A percentile compares a stretch with the other conserved stretches of the same genome.
Conservation (phyloP, 2,888 invertebrate genomes). For the Drosophila ustulata region DNA sequence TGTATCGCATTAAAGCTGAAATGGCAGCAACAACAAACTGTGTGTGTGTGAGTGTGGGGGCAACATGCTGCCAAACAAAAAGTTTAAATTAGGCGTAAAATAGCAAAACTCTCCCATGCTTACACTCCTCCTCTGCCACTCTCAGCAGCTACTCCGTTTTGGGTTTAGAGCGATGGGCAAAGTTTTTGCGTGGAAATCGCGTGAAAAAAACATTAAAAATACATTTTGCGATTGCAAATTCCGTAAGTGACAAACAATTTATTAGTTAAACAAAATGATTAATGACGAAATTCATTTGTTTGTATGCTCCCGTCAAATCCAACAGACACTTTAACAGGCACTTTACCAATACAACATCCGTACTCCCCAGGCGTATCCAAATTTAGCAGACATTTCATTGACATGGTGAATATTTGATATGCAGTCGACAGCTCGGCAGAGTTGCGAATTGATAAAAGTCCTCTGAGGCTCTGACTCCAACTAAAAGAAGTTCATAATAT, state of each 20-base stretch:
- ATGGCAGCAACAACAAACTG: neutral
- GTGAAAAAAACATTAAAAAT: constrained; percentile 27
- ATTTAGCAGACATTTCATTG: constrained; percentile 4
- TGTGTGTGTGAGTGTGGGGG: neutral
- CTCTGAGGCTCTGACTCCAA: neutral
- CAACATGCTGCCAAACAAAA: constrained; percentile 34
- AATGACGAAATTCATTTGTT: constrained; percentile 7
- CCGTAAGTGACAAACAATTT: constrained; percentile 20
- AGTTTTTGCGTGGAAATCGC: constrained; percentile 24
- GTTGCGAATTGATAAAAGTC: constrained; percentile 6
- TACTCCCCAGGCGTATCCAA: neutral
- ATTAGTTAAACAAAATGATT: constrained; percentile 12
- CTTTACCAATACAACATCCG: neutral
- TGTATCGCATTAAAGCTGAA: constrained; percentile 26
- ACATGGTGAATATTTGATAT: neutral
- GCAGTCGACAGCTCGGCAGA: neutral
- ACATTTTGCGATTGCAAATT: constrained; percentile 12
- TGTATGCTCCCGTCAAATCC: constrained; percentile 6
- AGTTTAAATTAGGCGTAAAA: constrained; percentile 60
- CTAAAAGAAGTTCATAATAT: too few species aligned
- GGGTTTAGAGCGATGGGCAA: neutral
- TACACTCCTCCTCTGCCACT: neutral
- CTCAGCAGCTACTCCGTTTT: neutral
- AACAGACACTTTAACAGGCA: constrained; percentile 9
- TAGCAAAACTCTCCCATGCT: constrained; percentile 14